These are phyloP conservation scores for Ctenopoma kingsleyae DNA, from an alignment of 2,797 vertebrate species.

Conservation along the genomic window DNA sequence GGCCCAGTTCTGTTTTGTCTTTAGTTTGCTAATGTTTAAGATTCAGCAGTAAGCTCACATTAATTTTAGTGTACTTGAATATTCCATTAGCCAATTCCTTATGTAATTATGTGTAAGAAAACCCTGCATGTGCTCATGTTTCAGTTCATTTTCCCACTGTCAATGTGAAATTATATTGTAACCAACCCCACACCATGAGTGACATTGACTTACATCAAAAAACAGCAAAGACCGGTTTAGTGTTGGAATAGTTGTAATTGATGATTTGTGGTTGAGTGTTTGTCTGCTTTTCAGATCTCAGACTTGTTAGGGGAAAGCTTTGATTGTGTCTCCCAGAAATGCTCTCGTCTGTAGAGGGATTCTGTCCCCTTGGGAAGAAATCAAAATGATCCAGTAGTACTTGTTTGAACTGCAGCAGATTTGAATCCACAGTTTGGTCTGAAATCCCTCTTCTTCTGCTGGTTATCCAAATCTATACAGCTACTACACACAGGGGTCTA, in stretches of 20 bases:
- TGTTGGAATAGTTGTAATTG: slow-evolving; percentile 74
- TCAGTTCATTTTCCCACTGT: slow-evolving; percentile 33
- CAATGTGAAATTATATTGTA: slow-evolving; percentile 35
- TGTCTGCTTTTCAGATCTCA: slow-evolving; percentile 68
- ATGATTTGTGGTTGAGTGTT: slow-evolving; percentile 69
- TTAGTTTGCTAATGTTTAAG: slow-evolving; percentile 18
- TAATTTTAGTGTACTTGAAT: slow-evolving; percentile 19
- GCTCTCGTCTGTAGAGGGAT: slow-evolving; percentile 42
- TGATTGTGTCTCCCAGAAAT: slow-evolving; percentile 71
- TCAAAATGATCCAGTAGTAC: slow-evolving; percentile 59
- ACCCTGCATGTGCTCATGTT: background rate
- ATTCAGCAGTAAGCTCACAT: background rate
- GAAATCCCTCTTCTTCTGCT: slow-evolving; percentile 18
- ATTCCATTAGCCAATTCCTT: slow-evolving; percentile 4
- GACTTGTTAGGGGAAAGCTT: slow-evolving; percentile 56
- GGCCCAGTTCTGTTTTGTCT: slow-evolving; percentile 24
- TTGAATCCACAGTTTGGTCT: slow-evolving; percentile 56
- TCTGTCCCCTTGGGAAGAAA: slow-evolving; percentile 52
- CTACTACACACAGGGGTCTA: slow-evolving; percentile 4
- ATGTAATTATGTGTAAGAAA: slow-evolving; percentile 20
- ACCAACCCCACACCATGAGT: slow-evolving; percentile 42
- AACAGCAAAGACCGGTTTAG: slow-evolving; percentile 63
- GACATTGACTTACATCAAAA: slow-evolving; percentile 71
- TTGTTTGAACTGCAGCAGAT: slow-evolving; percentile 55
- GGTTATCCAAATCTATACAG: slow-evolving; percentile 1